These are phyloP conservation scores for Anthophora plumipes DNA, from an alignment of 2,888 invertebrate genomes.

Conservation along the genomic window DNA sequence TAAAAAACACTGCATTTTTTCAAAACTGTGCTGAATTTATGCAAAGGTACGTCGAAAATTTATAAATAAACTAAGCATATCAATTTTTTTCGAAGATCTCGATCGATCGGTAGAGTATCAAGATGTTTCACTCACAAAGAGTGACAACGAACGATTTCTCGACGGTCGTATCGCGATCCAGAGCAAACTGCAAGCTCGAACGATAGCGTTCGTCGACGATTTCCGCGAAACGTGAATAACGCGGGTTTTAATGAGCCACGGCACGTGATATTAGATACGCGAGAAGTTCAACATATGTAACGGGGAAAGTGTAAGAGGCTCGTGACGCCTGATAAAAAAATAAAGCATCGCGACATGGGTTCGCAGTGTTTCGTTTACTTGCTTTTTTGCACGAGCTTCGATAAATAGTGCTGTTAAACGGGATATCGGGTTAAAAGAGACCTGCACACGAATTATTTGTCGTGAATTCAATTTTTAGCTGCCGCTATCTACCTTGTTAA, in stretches of 20 bases:
- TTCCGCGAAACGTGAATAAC: slow-evolving; percentile 34
- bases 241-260: slow-evolving; percentile 35
- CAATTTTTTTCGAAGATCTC: too few relatives aligned
- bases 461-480: slow-evolving; percentile 31
- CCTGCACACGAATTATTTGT: slow-evolving; percentile 1
- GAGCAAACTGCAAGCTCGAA: too few relatives aligned
- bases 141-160: too few relatives aligned
- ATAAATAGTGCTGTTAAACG: slow-evolving; percentile 34
- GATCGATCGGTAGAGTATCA: too few relatives aligned
- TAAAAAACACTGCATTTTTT: too few relatives aligned
- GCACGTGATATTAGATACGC: slow-evolving; percentile 33
- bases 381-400: slow-evolving; percentile 13
- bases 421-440: background rate
- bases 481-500: too few relatives aligned
- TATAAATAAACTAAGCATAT: too few relatives aligned
- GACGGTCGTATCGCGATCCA: too few relatives aligned
- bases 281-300: slow-evolving; percentile 35
- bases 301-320: slow-evolving; percentile 9
- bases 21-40: too few relatives aligned
- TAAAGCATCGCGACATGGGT: slow-evolving; percentile 8
- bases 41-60: too few relatives aligned
- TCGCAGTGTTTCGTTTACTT: slow-evolving; percentile 47
- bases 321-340: slow-evolving; percentile 29
- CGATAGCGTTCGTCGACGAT: slow-evolving; percentile 17
- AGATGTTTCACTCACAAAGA: too few relatives aligned